Base-by-base conservation (phyloP, 2,888 invertebrate genomes). In the Mechanitis messenoides region DNA sequence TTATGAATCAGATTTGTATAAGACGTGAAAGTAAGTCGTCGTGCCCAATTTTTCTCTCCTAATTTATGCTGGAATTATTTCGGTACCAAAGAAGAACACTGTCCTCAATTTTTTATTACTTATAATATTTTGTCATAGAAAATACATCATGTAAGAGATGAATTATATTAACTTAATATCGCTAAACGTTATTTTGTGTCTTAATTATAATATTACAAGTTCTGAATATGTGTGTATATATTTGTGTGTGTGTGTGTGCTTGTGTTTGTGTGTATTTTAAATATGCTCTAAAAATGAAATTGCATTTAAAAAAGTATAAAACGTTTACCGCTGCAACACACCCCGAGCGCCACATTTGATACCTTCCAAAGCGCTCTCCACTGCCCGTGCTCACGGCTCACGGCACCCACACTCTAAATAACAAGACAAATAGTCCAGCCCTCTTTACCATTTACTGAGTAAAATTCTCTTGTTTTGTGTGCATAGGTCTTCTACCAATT, bases 401-500 rank as follows among this genome's bases (percentile, higher is more conserved):
- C 2, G 35, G 35, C 35, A 87, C 87, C 83, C 84, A 85, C 87
- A 84, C 88, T 81, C 89, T 90, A 90, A 89, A 83, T 79, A 85
- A 85, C 81, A 86, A 87, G 78, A 76, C 85, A 90, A 89, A 89
- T 82, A 89, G 77, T 80, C 85, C 78, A 86, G 82, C 87, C 85
- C 87, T 87, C 84, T 89, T 86, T 84, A 86, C 87, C 87, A 89
- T 88, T 88, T 86, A 89, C 87, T 78, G 72, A 82, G 85, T 87
- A 85, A 88, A 88, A 85, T 86, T 85, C 84, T 83, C 87, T 84
- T 84, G 84, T 85, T 77, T 71, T 89, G 87, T 89, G 88, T 89
- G 87, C 81, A 83, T 85, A 87, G 88, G 89, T 83, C 87, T 88
- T 85, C 87, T 86, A 87, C 85, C 86, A 88, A 89, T 88, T 88